Base-by-base conservation (phyloP, 1,140 invertebrate species). In the Hycleus phaleratus region DNA sequence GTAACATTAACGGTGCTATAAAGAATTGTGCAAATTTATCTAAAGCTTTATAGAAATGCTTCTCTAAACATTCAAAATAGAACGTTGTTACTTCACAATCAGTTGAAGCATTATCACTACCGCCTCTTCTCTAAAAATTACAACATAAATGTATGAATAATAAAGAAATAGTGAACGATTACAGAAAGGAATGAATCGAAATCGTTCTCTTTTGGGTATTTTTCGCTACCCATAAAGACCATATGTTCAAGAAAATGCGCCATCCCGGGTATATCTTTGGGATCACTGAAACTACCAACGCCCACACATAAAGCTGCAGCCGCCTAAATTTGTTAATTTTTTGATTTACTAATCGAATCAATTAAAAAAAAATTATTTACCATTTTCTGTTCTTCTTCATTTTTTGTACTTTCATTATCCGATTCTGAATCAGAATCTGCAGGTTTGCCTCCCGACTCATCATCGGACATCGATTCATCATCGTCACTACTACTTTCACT, bases 211-310 rank as follows among this genome's bases (percentile, higher is more conserved):
- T 84, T 77, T 3, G 90, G 88, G 76, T 86, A 94, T 67, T 91
- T 93, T 68, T 87, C 78, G 45, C 88, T 93, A 38, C 93, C 93
- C 84, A 96, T 91, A 69, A 95, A 97, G 4, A 97, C 85, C 92
- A 97, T 95, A 71, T 97, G 94, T 72, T 97, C 94, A 46, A 95
- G 81, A 75, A 97, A 95, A 75, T 97, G 94, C 1, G 94, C 92
- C 64, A 97, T 70, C 1, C 95, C 95, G 59, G 87, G 91, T 48
- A 95, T 82, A 42, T 88, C 78, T 43, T 73, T 66, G 0, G 91
- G 91, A 71, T 85, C 82, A 66, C 83, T 85, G 71, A 84, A 86
- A 71, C 82, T 84, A 12, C 87, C 86, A 32, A 87, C 86, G 40
- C 83, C 81, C 9, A 90, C 80, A 54, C 80, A 80, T 3, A 91